Conservation (phyloP, 1,140 invertebrate species). For the Heterodera schachtii region DNA sequence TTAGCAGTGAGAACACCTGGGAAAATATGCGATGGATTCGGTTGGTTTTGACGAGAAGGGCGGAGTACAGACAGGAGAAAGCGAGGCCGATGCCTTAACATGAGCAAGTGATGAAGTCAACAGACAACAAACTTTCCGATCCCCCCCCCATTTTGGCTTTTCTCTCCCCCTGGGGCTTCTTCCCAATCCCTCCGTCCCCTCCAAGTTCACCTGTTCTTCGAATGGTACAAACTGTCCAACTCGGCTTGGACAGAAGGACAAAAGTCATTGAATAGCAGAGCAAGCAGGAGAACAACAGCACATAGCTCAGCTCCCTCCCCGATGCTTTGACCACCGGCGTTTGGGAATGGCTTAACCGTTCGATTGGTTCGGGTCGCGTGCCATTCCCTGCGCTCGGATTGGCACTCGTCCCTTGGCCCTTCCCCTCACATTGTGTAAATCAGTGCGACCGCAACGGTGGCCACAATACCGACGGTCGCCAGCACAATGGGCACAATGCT, state of each 20-base stretch:
- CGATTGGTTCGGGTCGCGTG: background rate
- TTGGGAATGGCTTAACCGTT: slow-evolving; percentile 70
- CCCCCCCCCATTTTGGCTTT: too few species aligned
- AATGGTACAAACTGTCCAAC: slow-evolving; percentile 71
- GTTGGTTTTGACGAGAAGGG: slow-evolving; percentile 79
- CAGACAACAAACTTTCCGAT: too few species aligned
- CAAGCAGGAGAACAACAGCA: slow-evolving; percentile 73
- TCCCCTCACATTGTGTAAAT: slow-evolving; percentile 65
- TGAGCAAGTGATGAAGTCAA: background rate
- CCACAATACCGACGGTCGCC: slow-evolving; percentile 70
- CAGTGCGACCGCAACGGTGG: slow-evolving; percentile 69
- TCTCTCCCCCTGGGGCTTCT: too few species aligned
- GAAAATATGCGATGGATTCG: slow-evolving; percentile 76
- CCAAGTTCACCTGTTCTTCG: slow-evolving; percentile 71
- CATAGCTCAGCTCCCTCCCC: slow-evolving; percentile 79
- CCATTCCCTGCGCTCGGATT: background rate
- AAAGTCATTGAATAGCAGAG: slow-evolving; percentile 73
- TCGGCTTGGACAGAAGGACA: slow-evolving; percentile 72
- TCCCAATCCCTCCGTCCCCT: background rate
- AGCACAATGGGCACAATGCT: slow-evolving; percentile 71
- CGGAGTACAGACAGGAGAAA: slow-evolving; percentile 76
- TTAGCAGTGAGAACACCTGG: slow-evolving; percentile 46
- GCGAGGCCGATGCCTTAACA: slow-evolving; percentile 72
- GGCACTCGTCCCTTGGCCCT: background rate
- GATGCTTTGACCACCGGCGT: slow-evolving; percentile 81